A percentile compares a stretch with the other conserved stretches of the same genome.
phyloP scores from a whole-genome alignment of 1,140 invertebrate species.

The Drosophila parabipectinata region DNA sequence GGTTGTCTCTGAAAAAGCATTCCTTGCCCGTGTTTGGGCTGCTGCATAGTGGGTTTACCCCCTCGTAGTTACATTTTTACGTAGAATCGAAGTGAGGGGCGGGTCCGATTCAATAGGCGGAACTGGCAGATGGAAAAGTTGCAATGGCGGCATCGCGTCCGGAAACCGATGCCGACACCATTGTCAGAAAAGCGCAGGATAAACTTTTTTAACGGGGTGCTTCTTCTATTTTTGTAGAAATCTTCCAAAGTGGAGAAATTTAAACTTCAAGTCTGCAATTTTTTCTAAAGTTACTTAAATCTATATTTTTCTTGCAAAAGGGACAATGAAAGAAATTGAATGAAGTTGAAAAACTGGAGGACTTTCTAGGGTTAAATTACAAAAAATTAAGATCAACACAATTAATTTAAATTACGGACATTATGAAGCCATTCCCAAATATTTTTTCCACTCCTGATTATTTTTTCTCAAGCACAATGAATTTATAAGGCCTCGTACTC shows the following conservation, averaged over 20 bases:
- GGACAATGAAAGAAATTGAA: not conserved
- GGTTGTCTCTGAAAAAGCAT: constrained; percentile 38
- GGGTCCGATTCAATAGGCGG: constrained; percentile 37
- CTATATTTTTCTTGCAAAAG: not conserved
- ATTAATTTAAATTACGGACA: constrained; percentile 1
- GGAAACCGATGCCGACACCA: constrained; percentile 73
- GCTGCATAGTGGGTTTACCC: constrained; percentile 3
- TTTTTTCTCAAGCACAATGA: constrained; percentile 61
- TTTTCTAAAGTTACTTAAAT: no score
- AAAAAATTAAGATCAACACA: not conserved
- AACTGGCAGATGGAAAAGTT: constrained; percentile 51
- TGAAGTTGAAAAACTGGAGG: not conserved
- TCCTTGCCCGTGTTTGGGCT: constrained; percentile 21
- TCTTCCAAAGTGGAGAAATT: no score
- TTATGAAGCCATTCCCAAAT: constrained; percentile 13
- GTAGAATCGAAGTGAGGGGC: constrained; percentile 35
- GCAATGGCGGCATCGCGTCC: constrained; percentile 43
- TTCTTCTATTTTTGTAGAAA: not conserved
- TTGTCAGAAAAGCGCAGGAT: constrained; percentile 65
- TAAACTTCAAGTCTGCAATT: no score
- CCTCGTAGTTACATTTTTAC: constrained; percentile 31
- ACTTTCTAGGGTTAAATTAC: constrained; percentile 1
- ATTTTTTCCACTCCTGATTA: constrained; percentile 29
- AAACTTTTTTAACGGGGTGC: constrained; percentile 35
- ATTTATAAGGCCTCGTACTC: constrained; percentile 71